Evolutionary conservation across 1,140 invertebrate species (phyloP), one percentile per base, ranked within the genome.

Genomic region (Limonius californicus): DNA sequence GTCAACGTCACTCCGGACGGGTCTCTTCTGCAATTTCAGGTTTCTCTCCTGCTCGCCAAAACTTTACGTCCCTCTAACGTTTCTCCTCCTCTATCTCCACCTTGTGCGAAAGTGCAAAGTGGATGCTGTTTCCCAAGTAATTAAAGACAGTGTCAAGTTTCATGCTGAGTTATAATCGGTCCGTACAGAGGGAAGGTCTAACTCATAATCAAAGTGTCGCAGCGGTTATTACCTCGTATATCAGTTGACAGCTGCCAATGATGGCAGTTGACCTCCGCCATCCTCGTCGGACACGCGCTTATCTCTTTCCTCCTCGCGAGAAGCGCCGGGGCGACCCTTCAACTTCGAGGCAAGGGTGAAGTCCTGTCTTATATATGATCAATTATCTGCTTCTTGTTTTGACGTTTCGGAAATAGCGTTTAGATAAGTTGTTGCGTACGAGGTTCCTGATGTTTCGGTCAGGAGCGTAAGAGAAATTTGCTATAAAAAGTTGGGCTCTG

Each of bases 311-410:
- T 27, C 53, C 61, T 32, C 8, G 59, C 43, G 11, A 32, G 12
- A 15, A 35, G 19, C 19, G 18, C 27, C 20, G 23, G 16, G 19
- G 39, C 61, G 61, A 54, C 62, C 54, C 60, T 63, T 58, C 59
- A 4, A 3, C 3, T 27, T 9, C 3, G n/a, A 39, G 39, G 50
- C 53, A 60, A 61, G 62, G 65, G 63, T 65, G 50, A 62, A 61
- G 43, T 15, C 23, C 35, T 62, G 68, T 68, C 68, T 68, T 69
- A 67, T 61, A 56, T 70, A 71, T 70, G 68, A 71, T 71, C 68
- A 71, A 71, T 71, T 71, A 71, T 71, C 70, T 71, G 56, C 64
- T 67, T 71, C 70, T 71, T 71, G 70, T 71, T 71, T 70, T 71
- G 70, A 71, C 70, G 64, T 71, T 67, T 68, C 66, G 70, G 70